Conservation (phyloP, 2,113 vertebrate species). For the Tyto alba region DNA sequence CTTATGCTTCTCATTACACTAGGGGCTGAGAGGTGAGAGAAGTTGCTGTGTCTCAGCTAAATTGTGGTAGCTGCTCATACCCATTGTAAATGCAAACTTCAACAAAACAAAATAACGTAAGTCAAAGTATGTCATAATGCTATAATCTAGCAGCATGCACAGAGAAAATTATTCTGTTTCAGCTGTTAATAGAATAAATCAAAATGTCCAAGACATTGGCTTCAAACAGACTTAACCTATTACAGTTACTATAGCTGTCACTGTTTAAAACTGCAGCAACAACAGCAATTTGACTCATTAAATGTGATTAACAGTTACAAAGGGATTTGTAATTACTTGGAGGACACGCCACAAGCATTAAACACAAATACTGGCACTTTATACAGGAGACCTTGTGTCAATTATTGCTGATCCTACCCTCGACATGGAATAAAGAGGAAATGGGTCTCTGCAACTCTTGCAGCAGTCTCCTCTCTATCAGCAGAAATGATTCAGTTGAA, state of each 20-base stretch:
- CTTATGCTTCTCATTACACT: not conserved
- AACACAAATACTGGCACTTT: not conserved
- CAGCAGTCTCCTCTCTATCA: not conserved
- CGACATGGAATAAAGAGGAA: not conserved
- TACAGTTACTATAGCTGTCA: not conserved
- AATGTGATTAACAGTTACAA: not conserved
- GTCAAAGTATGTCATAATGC: not conserved
- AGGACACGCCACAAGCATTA: not conserved
- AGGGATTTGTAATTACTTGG: not conserved
- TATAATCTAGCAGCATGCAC: not conserved
- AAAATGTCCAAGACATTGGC: not conserved
- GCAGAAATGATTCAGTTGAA: not conserved
- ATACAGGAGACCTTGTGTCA: too few species aligned
- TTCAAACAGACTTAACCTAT: not conserved
- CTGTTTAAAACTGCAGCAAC: not conserved
- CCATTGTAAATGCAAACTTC: not conserved
- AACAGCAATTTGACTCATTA: not conserved
- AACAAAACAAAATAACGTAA: not conserved
- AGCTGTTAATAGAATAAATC: not conserved
- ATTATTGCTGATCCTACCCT: not conserved
- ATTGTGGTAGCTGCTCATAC: not conserved
- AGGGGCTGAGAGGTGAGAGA: not conserved
- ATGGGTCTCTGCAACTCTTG: not conserved
- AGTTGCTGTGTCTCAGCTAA: not conserved
- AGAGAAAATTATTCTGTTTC: not conserved